Percentiles rank a stretch among this genome's conserved stretches.
These are phyloP conservation scores for Chaenodraco wilsoni DNA, from an alignment of 2,797 vertebrate genomes.

Conservation along the genomic window DNA sequence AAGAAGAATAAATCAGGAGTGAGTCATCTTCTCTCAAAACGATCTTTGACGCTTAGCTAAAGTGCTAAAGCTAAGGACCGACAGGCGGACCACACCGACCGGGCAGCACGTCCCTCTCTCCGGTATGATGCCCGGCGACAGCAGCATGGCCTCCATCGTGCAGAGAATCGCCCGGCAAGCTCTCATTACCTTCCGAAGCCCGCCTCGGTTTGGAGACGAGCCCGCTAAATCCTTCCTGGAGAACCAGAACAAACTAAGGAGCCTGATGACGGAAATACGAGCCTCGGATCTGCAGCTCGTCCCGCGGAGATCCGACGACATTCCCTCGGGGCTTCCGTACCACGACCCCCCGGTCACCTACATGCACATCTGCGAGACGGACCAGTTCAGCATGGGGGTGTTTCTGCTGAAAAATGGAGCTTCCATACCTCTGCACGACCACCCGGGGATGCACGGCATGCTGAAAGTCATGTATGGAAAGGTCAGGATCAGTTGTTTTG, in stretches of 20 bases:
- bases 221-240: conserved; percentile 82
- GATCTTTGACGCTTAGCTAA: conserved; percentile 45
- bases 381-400: conserved; percentile 94
- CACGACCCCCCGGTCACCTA: conserved; percentile 91
- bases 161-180: conserved; percentile 93
- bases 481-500: conserved; percentile 91
- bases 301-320: conserved; percentile 77
- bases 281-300: conserved; percentile 88
- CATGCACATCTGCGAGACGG: conserved; percentile 96
- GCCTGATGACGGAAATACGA: conserved; percentile 87
- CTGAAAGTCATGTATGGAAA: conserved; percentile 93
- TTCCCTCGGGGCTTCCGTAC: conserved; percentile 41
- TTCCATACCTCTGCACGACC: conserved; percentile 94
- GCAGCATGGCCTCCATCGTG: conserved; percentile 90
- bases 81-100: not conserved
- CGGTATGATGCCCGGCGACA: conserved; percentile 87
- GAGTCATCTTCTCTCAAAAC: not conserved
- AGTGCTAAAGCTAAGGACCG: conserved; percentile 11
- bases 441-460: conserved; percentile 95
- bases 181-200: conserved; percentile 85
- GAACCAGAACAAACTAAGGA: conserved; percentile 84
- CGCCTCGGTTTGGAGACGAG: conserved; percentile 67
- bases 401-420: conserved; percentile 91
- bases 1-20: not conserved
- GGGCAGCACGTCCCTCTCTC: conserved; percentile 14